Conservation (phyloP, 2,797 vertebrate genomes). For the Lates japonicus region DNA sequence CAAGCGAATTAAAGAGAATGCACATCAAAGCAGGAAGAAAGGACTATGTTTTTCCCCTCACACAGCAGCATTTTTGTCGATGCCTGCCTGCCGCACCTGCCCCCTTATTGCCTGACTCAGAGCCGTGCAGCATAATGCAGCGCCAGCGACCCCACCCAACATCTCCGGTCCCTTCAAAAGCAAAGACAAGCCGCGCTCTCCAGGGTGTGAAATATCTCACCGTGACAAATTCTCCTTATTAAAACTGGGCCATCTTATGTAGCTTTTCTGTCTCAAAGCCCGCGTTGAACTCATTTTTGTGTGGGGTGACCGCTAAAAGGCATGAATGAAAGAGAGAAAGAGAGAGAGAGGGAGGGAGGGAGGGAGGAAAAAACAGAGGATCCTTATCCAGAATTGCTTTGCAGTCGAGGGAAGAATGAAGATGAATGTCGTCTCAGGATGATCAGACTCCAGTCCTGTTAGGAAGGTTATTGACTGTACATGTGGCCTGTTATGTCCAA, state of each 20-base stretch:
- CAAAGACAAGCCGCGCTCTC: constrained; percentile 51
- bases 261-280: constrained; percentile 11
- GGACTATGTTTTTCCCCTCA: neutral
- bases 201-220: constrained; percentile 54
- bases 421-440: constrained; percentile 49
- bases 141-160: constrained; percentile 89
- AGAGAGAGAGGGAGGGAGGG: constrained; percentile 9
- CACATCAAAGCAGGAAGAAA: neutral
- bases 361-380: constrained; percentile 16
- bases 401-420: constrained; percentile 66
- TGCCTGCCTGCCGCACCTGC: constrained; percentile 81
- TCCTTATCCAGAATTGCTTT: constrained; percentile 54
- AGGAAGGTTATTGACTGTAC: constrained; percentile 38
- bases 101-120: constrained; percentile 72
- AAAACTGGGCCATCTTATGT: constrained; percentile 60
- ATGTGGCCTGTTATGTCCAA: constrained; percentile 19
- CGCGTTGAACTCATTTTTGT: constrained; percentile 30
- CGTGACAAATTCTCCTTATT: constrained; percentile 56
- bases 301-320: constrained; percentile 58
- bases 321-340: constrained; percentile 39
- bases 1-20: neutral
- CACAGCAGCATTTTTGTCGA: constrained; percentile 40
- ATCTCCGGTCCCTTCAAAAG: constrained; percentile 73
- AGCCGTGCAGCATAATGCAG: constrained; percentile 88
- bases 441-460: constrained; percentile 43